phyloP scores from a whole-genome alignment of 2,113 vertebrate species.

The Oryzias javanicus region DNA sequence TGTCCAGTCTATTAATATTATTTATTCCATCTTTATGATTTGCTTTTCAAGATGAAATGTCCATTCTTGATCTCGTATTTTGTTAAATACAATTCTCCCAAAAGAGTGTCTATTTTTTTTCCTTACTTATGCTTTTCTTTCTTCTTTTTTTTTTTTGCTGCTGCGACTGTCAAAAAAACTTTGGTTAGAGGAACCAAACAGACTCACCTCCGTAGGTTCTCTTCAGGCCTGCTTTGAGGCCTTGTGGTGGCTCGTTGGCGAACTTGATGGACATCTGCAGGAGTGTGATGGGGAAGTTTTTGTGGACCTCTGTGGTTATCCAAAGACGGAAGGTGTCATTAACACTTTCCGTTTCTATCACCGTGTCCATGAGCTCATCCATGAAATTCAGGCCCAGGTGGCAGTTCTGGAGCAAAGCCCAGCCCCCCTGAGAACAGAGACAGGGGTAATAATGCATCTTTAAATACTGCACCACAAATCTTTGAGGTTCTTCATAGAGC shows the following conservation, averaged over 20 bases:
- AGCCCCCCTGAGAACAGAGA: conserved; percentile 71
- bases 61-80: too few relatives aligned
- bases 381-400: conserved; percentile 85
- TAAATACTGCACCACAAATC: too few relatives aligned
- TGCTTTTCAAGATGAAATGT: too few relatives aligned
- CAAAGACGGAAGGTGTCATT: conserved; percentile 78
- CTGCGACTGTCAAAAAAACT: too few relatives aligned
- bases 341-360: conserved; percentile 61
- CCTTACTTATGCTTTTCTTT: not conserved
- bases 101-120: not conserved
- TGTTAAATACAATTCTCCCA: too few relatives aligned
- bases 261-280: conserved; percentile 86
- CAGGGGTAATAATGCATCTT: too few relatives aligned
- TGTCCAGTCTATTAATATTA: too few relatives aligned
- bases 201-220: conserved; percentile 81
- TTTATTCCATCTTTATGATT: too few relatives aligned
- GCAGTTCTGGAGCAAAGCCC: conserved; percentile 87
- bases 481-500: too few relatives aligned
- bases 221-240: conserved; percentile 91
- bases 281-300: conserved; percentile 82
- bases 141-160: not conserved
- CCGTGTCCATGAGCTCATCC: conserved; percentile 80
- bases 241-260: conserved; percentile 87
- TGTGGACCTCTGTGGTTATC: conserved; percentile 83
- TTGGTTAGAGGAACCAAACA: not conserved